Conservation (phyloP, 1,140 invertebrate species). For the Galleria mellonella region DNA sequence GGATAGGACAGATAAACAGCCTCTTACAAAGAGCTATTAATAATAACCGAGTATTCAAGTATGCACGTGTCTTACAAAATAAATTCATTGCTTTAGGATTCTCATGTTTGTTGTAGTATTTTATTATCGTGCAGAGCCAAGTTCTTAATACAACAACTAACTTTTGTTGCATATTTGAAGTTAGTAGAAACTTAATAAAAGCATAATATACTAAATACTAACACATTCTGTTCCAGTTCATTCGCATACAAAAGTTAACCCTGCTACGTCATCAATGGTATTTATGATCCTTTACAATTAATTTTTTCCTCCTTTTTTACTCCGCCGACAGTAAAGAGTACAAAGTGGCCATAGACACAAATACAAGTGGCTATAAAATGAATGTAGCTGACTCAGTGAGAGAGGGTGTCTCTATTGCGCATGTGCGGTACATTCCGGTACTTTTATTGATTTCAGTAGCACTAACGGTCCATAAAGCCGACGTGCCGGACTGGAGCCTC, state of each 20-base stretch:
- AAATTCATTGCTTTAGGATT: conserved; percentile 14
- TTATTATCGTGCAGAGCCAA: neutral
- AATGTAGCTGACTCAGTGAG: conserved; percentile 69
- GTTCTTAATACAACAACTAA: too few relatives aligned
- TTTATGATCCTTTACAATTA: conserved; percentile 44
- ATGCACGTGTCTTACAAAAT: conserved; percentile 17
- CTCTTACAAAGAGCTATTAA: conserved; percentile 23
- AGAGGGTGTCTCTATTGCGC: conserved; percentile 56
- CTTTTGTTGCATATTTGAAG: conserved; percentile 1
- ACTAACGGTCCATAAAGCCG: conserved; percentile 74
- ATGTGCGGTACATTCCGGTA: conserved; percentile 75
- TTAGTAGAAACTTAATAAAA: neutral
- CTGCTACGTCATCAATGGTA: conserved; percentile 21
- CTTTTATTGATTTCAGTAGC: conserved; percentile 81
- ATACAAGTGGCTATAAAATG: conserved; percentile 72
- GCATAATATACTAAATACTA: neutral
- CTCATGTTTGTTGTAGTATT: conserved; percentile 12
- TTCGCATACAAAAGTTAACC: conserved; percentile 28
- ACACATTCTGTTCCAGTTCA: conserved; percentile 10
- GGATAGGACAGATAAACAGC: conserved; percentile 18
- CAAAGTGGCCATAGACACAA: conserved; percentile 72
- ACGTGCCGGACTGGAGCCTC: conserved; percentile 58
- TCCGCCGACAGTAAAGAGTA: conserved; percentile 60
- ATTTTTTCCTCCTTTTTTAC: conserved; percentile 57
- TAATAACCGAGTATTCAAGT: conserved; percentile 22